Evolutionary conservation across 2,888 invertebrate species (phyloP).

Genomic region (Charanyca ferruginea): DNA sequence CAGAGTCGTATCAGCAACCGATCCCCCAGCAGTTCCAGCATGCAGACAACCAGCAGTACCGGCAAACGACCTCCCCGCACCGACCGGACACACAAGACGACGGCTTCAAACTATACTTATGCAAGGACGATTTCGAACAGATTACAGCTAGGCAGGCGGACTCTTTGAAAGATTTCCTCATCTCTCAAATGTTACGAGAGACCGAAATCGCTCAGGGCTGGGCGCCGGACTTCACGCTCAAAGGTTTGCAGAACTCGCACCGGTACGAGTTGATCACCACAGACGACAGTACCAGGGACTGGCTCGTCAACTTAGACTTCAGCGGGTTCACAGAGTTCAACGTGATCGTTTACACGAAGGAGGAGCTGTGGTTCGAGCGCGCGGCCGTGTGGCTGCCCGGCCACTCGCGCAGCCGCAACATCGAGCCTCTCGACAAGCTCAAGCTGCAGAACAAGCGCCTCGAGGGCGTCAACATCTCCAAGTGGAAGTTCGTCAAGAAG

Average conservation of each 20-base stretch:
- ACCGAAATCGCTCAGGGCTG: constrained; percentile 73
- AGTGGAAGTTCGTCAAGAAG: constrained; percentile 86
- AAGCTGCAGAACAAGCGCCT: constrained; percentile 81
- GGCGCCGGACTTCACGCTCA: constrained; percentile 81
- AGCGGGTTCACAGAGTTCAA: constrained; percentile 75
- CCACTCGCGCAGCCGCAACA: constrained; percentile 77
- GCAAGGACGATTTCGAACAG: constrained; percentile 82
- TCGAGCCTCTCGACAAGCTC: constrained; percentile 82
- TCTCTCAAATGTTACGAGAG: constrained; percentile 75
- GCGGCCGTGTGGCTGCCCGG: constrained; percentile 87
- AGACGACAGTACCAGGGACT: constrained; percentile 78
- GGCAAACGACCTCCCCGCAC: constrained; percentile 7
- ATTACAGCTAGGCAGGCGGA: constrained; percentile 75
- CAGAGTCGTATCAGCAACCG: background rate
- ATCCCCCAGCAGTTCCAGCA: constrained; percentile 21
- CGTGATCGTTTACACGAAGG: constrained; percentile 82
- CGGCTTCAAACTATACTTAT: constrained; percentile 77
- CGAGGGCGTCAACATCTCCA: constrained; percentile 77
- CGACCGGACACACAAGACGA: constrained; percentile 34
- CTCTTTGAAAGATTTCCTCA: constrained; percentile 76
- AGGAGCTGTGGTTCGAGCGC: constrained; percentile 86
- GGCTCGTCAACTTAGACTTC: constrained; percentile 82
- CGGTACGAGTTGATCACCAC: constrained; percentile 80
- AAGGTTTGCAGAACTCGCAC: constrained; percentile 77
- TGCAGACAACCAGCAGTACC: constrained; percentile 5